Evolutionary conservation across 2,113 vertebrate species (phyloP), one percentile per base, ranked within the genome.

Genomic region (Bufo gargarizans): DNA sequence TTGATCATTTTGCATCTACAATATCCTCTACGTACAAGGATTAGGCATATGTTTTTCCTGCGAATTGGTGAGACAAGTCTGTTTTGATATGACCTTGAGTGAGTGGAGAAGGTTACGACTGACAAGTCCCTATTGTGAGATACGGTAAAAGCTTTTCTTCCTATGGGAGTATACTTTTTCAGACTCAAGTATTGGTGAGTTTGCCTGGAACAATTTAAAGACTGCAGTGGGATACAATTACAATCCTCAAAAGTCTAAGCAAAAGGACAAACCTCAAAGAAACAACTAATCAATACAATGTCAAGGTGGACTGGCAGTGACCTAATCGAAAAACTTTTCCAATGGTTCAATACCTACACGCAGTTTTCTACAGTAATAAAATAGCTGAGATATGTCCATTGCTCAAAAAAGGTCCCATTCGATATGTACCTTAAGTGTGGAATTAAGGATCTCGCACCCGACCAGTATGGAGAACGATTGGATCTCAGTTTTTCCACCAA

Each of bases 111-210:
- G 59, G 61, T 55, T 16, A 65, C n/a, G 59, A 76, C 55, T 65
- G 43, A 58, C 79, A 76, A 43, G n/a, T 49, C 53, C 56, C n/a
- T 76, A 80, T 50, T 61, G 50, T 20, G 55, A 82, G 79, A 82
- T 79, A 47, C 80, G 50, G 74, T 58, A 84, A 78, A 77, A 84
- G 87, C 80, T 67, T 84, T 45, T 33, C 61, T 69, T 89, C 87
- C 87, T 84, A 17, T 55, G 87, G 82, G 87, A 84, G 87, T 61
- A 89, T 89, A 76, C 16, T 69, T 72, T 89, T 89, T 84, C 87
- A 22, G 58, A 84, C 50, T 56, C 49, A 78, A 78, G 72, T 63
- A 89, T 56, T 78, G 71, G 81, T 69, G 56, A 43, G 17, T 49
- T n/a, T 58, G 72, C 72, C n/a, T 58, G 45, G 67, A 78, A 78